These are phyloP conservation scores for Psilanteris sp. DNA, from an alignment of 1,140 invertebrate genomes.

Conservation along the genomic window DNA sequence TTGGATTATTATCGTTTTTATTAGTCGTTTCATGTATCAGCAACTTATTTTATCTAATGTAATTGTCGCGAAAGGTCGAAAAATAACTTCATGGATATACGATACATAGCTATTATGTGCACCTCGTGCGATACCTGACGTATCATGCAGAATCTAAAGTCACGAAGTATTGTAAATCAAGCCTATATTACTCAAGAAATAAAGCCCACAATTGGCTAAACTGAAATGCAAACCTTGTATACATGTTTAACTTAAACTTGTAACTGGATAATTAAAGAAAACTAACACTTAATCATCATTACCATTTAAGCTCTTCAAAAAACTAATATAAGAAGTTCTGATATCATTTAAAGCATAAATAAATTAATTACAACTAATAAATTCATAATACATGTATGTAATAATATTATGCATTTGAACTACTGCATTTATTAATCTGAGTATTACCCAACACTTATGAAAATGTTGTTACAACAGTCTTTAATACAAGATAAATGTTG, in stretches of 20 bases:
- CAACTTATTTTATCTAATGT: slow-evolving; percentile 37
- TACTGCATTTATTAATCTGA: too few relatives aligned
- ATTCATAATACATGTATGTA: too few relatives aligned
- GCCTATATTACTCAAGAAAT: slow-evolving; percentile 38
- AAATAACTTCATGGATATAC: slow-evolving; percentile 49
- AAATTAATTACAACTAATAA: too few relatives aligned
- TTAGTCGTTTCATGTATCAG: slow-evolving; percentile 16
- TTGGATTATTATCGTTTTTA: slow-evolving; percentile 28
- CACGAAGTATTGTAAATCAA: slow-evolving; percentile 60
- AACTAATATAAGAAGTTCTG: slow-evolving; percentile 2
- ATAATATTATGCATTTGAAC: too few relatives aligned
- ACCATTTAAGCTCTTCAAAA: background rate
- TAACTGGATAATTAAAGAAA: slow-evolving; percentile 60
- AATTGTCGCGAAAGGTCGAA: slow-evolving; percentile 55
- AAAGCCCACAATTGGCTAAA: slow-evolving; percentile 53
- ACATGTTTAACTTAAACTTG: slow-evolving; percentile 55
- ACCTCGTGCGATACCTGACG: slow-evolving; percentile 56
- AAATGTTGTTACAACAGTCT: too few relatives aligned
- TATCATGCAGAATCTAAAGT: slow-evolving; percentile 60
- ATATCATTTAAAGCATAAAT: too few relatives aligned
- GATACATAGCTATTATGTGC: slow-evolving; percentile 51
- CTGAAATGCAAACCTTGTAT: slow-evolving; percentile 62
- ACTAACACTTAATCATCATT: slow-evolving; percentile 34
- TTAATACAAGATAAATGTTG: too few relatives aligned
- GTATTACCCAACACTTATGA: too few relatives aligned